Conservation (phyloP, 2,113 vertebrate species). For the Sterna hirundo region DNA sequence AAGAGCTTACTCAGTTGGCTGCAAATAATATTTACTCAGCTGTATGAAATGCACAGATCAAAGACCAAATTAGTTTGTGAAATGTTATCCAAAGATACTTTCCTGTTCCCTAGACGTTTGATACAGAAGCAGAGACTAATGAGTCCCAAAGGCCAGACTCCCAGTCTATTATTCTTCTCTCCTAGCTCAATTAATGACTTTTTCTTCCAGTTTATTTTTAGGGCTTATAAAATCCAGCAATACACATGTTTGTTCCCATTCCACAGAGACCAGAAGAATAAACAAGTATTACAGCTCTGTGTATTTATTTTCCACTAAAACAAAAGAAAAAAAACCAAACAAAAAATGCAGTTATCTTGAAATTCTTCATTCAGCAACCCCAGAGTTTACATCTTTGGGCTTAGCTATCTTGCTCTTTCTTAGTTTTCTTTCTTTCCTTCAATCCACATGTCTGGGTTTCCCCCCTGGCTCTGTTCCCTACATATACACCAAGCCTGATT, state of each 20-base stretch:
- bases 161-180: not conserved
- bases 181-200: not conserved
- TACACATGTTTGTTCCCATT: not conserved
- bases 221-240: not conserved
- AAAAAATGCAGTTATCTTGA: not conserved
- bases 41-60: conserved; percentile 13
- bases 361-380: not conserved
- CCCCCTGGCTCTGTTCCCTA: not conserved
- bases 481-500: not conserved
- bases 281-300: not conserved
- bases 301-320: not conserved
- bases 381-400: not conserved
- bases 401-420: not conserved
- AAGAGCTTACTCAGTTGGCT: not conserved
- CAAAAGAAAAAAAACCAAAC: not conserved
- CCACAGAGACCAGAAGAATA: not conserved
- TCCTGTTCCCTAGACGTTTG: not conserved
- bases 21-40: conserved; percentile 30
- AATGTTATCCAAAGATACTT: conserved; percentile 13
- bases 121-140: conserved; percentile 30
- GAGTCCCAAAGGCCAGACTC: not conserved
- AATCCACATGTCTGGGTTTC: not conserved
- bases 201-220: conserved; percentile 23
- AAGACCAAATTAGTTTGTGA: not conserved
- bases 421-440: not conserved